Conservation (phyloP, 2,113 vertebrate genomes). For the Syngnathus typhle region DNA sequence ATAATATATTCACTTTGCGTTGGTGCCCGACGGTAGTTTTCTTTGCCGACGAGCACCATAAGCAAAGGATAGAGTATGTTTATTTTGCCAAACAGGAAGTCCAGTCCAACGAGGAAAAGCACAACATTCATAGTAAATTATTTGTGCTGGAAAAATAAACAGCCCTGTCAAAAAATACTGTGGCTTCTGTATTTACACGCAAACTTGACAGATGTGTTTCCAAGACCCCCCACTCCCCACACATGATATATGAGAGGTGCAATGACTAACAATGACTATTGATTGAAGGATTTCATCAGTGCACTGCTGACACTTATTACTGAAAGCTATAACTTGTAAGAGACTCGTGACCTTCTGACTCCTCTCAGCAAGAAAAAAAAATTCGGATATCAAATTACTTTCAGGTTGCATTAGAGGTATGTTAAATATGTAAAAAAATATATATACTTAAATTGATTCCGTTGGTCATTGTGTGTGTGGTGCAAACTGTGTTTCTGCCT, state of each 20-base stretch:
- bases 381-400: conserved; percentile 19
- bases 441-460: background rate
- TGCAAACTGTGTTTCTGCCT: background rate
- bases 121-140: background rate
- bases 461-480: background rate
- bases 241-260: conserved; percentile 29
- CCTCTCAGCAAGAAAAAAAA: background rate
- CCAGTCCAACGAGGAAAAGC: conserved; percentile 22
- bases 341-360: conserved; percentile 37
- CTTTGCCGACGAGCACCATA: background rate
- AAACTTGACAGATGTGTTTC: conserved; percentile 19
- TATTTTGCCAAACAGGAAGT: conserved; percentile 35
- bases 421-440: background rate
- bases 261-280: conserved; percentile 26
- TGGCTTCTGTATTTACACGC: conserved; percentile 7
- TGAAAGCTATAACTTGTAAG: conserved; percentile 9
- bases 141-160: background rate
- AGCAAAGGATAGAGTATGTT: background rate
- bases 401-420: background rate
- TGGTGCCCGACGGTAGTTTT: background rate
- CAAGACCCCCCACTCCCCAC: conserved; percentile 10
- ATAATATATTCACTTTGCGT: background rate
- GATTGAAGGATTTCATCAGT: conserved; percentile 40
- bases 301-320: conserved; percentile 37
- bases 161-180: conserved; percentile 8